Percentiles rank a stretch among this genome's conserved stretches.
Conservation (phyloP, 2,888 invertebrate species). For the Gerris lacustris region DNA sequence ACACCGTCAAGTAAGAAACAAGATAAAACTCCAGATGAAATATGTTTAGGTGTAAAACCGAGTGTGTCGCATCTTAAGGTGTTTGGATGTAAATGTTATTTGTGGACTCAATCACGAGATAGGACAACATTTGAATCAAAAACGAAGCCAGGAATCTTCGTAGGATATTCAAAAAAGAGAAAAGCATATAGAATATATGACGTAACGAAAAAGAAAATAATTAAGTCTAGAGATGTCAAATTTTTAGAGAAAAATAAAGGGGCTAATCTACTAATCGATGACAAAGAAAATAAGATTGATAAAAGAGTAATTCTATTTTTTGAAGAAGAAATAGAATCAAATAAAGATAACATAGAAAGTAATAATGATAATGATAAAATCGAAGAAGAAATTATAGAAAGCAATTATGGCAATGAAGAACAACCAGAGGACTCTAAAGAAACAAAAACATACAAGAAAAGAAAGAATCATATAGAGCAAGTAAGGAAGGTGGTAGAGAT, state of each 20-base stretch:
- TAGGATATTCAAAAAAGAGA: not conserved
- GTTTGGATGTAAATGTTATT: no score
- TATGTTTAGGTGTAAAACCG: no score
- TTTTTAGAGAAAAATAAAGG: constrained; percentile 11
- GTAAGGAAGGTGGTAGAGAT: no score
- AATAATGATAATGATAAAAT: not conserved
- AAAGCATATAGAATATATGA: constrained; percentile 11
- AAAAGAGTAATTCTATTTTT: no score
- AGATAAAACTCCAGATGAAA: no score
- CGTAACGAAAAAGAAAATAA: not conserved
- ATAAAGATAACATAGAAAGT: not conserved
- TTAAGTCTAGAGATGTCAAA: not conserved
- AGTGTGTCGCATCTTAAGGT: no score
- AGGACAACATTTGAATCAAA: no score
- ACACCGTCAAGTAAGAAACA: no score
- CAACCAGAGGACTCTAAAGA: not conserved
- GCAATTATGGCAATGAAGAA: not conserved
- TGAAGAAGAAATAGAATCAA: not conserved
- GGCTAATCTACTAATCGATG: not conserved
- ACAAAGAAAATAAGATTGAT: not conserved
- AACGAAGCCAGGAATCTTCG: no score
- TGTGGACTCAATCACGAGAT: no score
- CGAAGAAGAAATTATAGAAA: not conserved
- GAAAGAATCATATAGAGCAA: no score
- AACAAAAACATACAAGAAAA: no score